Percentiles rank a stretch among this genome's conserved stretches.
phyloP scores from a whole-genome alignment of 1,140 invertebrate species.

The Heliconius congener region DNA sequence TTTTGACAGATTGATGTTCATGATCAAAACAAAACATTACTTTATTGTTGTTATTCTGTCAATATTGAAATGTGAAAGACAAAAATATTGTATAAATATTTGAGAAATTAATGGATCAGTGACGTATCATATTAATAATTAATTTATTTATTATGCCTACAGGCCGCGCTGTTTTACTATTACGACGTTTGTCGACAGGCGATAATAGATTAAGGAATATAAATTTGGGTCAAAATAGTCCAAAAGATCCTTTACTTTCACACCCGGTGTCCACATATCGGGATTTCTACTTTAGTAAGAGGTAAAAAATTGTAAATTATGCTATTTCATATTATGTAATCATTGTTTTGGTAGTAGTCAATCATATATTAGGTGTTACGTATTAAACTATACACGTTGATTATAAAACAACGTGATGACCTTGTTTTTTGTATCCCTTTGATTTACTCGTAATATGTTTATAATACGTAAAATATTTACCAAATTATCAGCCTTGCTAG shows the following conservation, averaged over 20 bases:
- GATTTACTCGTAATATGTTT: background rate
- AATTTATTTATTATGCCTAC: constrained; percentile 70
- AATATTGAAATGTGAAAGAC: constrained; percentile 7
- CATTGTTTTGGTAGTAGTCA: background rate
- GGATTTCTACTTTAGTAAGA: constrained; percentile 63
- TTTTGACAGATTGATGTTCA: background rate
- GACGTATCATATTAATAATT: constrained; percentile 24
- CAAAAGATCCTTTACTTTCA: constrained; percentile 56
- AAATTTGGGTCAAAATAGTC: constrained; percentile 63
- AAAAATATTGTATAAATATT: background rate
- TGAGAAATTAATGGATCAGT: constrained; percentile 25
- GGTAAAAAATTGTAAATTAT: constrained; percentile 48
- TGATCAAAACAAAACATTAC: constrained; percentile 9
- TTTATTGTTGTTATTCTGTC: constrained; percentile 21
- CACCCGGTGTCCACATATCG: constrained; percentile 61
- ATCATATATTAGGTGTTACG: background rate
- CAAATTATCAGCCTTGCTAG: background rate
- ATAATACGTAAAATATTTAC: background rate
- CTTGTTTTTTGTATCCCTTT: constrained; percentile 26
- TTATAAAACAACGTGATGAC: constrained; percentile 26
- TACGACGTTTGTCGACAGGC: constrained; percentile 70
- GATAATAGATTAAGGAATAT: constrained; percentile 72
- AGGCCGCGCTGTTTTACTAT: constrained; percentile 68
- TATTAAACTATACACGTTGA: background rate
- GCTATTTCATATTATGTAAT: background rate